Base-by-base conservation (phyloP, 2,797 vertebrate genomes). In the Xenopus petersii region DNA sequence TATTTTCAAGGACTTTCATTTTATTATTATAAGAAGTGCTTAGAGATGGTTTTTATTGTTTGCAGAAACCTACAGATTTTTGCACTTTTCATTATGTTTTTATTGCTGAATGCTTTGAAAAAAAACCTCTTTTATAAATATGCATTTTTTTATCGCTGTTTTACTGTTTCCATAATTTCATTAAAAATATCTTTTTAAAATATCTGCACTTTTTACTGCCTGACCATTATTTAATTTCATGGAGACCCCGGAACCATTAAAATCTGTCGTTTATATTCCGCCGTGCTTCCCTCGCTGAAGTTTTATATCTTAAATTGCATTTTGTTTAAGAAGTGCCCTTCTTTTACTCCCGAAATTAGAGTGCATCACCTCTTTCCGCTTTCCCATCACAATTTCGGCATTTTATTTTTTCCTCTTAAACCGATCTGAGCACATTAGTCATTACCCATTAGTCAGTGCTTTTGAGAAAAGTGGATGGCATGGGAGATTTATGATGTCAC, bases 401-500 rank as follows among this genome's bases (percentile, higher is more conserved):
- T 81, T 83, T 87, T 83, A 16, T 36, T n/a, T 78, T 49, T 73
- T 81, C 16, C 77, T 36, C 77, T 81, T 85, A 71, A 80, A 81
- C 51, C 83, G 86, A 81, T 82, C 60, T 80, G 46, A 26, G 26
- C 48, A 69, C 74, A 67, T 80, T 85, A 71, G 60, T 85, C 73
- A 79, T 85, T 88, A 71, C 56, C 71, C 70, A 77, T 75, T 83
- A 79, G 67, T 76, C 79, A 76, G 81, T 81, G 82, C 80, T 88
- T 89, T 85, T 64, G 67, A 73, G 81, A 87, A 80, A 80, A 82
- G 73, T 80, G 75, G 59, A 68, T 83, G 81, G 75, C 82, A 84
- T 74, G 81, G 70, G 74, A 87, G 87, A 93, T 92, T 92, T 91
- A 92, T 90, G 81, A 63, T 84, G 82, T 81, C 24, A 13, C 79